A percentile compares a stretch with the other conserved stretches of the same genome.
phyloP scores from a whole-genome alignment of 2,888 invertebrate species.

The Troilus luridus region DNA sequence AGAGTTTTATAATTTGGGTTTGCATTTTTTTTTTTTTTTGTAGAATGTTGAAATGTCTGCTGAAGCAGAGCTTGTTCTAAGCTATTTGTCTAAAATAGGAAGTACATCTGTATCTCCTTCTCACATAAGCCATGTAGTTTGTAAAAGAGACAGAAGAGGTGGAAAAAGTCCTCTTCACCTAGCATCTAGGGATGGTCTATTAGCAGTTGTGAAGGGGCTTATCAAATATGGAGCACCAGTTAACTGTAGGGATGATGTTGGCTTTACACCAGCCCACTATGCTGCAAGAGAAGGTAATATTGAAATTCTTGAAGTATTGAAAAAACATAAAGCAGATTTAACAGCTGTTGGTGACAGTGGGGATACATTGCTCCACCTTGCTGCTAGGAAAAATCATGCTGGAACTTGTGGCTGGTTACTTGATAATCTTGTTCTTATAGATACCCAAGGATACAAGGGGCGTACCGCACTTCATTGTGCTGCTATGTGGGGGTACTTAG shows the following conservation, averaged over 20 bases:
- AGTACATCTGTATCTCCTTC: neutral
- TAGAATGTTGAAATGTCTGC: neutral
- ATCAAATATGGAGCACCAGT: neutral
- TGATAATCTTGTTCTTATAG: neutral
- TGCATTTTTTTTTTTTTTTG: neutral
- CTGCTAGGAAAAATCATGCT: neutral
- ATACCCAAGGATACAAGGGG: conserved; percentile 10
- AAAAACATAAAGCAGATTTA: neutral
- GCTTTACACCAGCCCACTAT: conserved; percentile 8
- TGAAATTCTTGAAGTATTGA: neutral
- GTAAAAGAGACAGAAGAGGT: neutral
- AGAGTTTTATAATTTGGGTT: too few relatives aligned
- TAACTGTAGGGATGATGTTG: neutral
- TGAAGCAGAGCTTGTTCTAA: neutral
- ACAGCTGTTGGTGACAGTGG: neutral
- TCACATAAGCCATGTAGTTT: neutral
- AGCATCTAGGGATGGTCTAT: conserved; percentile 6
- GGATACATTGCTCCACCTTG: neutral
- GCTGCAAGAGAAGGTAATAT: neutral
- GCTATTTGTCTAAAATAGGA: conserved; percentile 8
- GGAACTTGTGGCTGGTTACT: conserved; percentile 12
- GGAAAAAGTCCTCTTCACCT: neutral
- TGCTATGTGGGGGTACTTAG: neutral
- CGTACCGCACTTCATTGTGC: conserved; percentile 28
- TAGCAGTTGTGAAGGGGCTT: conserved; percentile 13